Conservation (phyloP, 1,140 invertebrate genomes). For the Musca domestica region DNA sequence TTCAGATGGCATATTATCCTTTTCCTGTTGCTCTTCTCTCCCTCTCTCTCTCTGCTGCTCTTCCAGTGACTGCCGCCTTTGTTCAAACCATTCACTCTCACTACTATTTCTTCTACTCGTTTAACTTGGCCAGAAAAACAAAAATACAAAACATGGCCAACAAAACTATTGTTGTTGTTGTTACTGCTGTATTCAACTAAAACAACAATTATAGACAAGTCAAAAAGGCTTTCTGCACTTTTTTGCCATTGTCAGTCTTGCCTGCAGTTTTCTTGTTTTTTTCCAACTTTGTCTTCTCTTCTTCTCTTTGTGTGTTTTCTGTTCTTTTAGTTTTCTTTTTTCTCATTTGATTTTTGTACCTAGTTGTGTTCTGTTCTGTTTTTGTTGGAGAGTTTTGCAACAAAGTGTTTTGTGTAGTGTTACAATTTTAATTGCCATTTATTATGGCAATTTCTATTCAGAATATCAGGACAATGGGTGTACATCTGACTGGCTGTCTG, state of each 20-base stretch:
- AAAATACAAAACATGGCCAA: too few relatives aligned
- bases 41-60: background rate
- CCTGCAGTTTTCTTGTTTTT: too few relatives aligned
- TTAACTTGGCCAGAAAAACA: background rate
- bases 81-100: background rate
- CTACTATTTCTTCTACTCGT: background rate
- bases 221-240: background rate
- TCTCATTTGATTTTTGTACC: too few relatives aligned
- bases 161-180: background rate
- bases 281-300: too few relatives aligned
- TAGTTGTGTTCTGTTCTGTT: background rate
- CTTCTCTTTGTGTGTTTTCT: too few relatives aligned
- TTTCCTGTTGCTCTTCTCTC: too few relatives aligned
- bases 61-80: background rate
- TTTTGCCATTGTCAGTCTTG: too few relatives aligned
- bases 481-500: too few relatives aligned
- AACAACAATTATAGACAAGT: constrained; percentile 15
- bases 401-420: background rate
- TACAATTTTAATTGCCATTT: constrained; percentile 16
- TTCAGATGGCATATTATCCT: too few relatives aligned
- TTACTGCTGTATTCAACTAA: background rate
- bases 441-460: constrained; percentile 1
- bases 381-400: too few relatives aligned
- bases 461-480: background rate
- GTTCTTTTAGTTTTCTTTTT: too few relatives aligned